Conservation (phyloP, 2,113 vertebrate genomes). For the Gallinago jamesoni region DNA sequence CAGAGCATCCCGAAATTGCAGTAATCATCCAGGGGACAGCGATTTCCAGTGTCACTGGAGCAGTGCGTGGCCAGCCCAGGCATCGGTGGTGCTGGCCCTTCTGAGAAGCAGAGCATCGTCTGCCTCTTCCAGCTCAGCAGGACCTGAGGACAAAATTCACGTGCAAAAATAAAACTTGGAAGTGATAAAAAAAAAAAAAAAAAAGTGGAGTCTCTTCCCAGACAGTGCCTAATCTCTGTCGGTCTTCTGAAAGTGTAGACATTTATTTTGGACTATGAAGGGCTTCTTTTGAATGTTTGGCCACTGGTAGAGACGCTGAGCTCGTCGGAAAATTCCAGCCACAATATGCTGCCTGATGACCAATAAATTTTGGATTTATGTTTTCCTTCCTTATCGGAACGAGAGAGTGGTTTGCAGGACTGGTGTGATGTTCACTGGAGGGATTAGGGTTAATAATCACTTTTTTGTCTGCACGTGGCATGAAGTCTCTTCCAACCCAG, state of each 20-base stretch:
- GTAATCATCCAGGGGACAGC: not conserved
- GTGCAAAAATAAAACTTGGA: conserved; percentile 20
- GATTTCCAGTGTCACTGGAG: not conserved
- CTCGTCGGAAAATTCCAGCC: conserved; percentile 27
- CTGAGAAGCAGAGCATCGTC: not conserved
- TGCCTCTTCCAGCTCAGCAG: not conserved
- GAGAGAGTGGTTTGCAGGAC: not conserved
- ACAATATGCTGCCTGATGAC: not conserved
- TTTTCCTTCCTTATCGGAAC: not conserved
- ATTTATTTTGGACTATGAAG: conserved; percentile 53
- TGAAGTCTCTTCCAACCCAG: not conserved
- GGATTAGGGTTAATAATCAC: not conserved
- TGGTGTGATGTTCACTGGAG: not conserved
- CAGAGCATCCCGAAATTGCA: not conserved
- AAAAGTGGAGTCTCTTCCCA: conserved; percentile 11
- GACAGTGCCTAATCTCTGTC: conserved; percentile 47
- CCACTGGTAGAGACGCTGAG: not conserved
- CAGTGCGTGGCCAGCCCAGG: not conserved
- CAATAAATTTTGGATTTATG: not conserved
- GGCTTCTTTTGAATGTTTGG: not conserved
- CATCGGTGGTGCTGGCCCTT: not conserved
- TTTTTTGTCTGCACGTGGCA: accelerated
- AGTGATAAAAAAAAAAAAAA: not conserved
- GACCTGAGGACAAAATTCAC: not conserved
- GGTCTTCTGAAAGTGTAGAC: conserved; percentile 46